Base-by-base conservation (phyloP, 2,888 invertebrate genomes). In the Parascotia fuliginaria region DNA sequence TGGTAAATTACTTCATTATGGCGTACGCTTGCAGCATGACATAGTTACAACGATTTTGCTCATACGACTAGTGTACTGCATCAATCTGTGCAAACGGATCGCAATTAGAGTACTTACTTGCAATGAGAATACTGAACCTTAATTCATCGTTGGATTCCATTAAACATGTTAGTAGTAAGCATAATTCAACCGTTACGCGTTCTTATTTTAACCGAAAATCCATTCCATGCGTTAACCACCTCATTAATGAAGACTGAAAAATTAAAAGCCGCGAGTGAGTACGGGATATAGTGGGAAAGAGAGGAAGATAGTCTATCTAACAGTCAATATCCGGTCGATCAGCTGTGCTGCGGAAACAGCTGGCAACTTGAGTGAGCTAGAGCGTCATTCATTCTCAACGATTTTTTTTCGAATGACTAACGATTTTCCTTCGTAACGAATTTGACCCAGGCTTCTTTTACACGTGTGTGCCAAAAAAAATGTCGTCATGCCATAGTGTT, bases 301-400 rank as follows among this genome's bases (percentile, higher is more conserved):
- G 77, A 77, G 63, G 66, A 63, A 55, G 55, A 62, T 60, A 61
- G 71, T 72, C 70, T 77, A 74, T 75, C 70, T 87, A 89, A 88
- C 87, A 83, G 87, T 85, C 87, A 90, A 90, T 91, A 91, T 90
- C 90, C 91, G 87, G 79, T 79, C 87, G 87, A 91, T 91, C 91
- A 91, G 91, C 88, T 89, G 89, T 85, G 81, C 77, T 76, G 65
- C 87, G 91, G 91, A 89, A 89, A 83, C 91, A 91, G 90, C 87
- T 91, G 90, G 85, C 81, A 67, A 75, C 74, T 79, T 74, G 74
- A 81, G 80, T 75, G 78, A 77, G 77, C 75, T 68, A 60, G 69
- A 70, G 77, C 75, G 78, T 78, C 81, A 85, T 85, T 81, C 79
- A 80, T 81, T 76, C 72, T 73, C 63, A 45, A 63, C 71, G 70